phyloP scores from a whole-genome alignment of 23 tunicate species.

The Trididemnum nubilum region DNA sequence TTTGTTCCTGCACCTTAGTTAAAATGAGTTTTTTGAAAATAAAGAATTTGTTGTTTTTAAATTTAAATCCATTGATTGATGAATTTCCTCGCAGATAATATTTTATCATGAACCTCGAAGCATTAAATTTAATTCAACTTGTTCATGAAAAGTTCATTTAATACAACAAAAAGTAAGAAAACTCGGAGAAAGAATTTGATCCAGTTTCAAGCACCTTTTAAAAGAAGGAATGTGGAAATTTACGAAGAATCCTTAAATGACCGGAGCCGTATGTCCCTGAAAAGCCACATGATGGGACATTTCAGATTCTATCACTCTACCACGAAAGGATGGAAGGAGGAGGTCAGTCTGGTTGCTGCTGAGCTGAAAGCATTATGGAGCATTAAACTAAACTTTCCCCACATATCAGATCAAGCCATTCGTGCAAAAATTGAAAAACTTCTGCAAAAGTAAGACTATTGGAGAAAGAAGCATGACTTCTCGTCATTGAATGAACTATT shows the following conservation, averaged over 20 bases:
- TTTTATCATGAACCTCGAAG: slow-evolving; percentile 11
- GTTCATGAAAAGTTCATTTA: slow-evolving; percentile 15
- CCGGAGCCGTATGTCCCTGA: slow-evolving; percentile 15
- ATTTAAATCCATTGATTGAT: not conserved
- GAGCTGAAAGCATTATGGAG: slow-evolving; percentile 26
- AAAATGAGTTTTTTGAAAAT: not conserved
- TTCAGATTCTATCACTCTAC: slow-evolving; percentile 18
- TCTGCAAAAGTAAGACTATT: not conserved
- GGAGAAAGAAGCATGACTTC: slow-evolving; percentile 21
- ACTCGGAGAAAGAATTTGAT: not conserved
- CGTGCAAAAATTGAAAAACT: slow-evolving; percentile 16
- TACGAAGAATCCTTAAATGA: not conserved
- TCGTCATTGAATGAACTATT: slow-evolving; percentile 13
- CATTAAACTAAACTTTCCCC: slow-evolving; percentile 8
- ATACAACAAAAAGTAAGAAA: not conserved
- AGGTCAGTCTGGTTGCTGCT: slow-evolving; percentile 12
- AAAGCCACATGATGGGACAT: slow-evolving; percentile 22
- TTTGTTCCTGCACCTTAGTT: not conserved
- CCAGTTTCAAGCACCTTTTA: slow-evolving; percentile 17
- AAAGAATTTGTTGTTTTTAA: not conserved
- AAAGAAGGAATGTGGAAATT: slow-evolving; percentile 9
- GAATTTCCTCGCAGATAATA: not conserved
- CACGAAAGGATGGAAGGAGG: not conserved
- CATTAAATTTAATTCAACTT: slow-evolving; percentile 16
- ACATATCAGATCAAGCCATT: slow-evolving; percentile 9